phyloP scores from a whole-genome alignment of 2,113 vertebrate species.

The Tyrannus savana region DNA sequence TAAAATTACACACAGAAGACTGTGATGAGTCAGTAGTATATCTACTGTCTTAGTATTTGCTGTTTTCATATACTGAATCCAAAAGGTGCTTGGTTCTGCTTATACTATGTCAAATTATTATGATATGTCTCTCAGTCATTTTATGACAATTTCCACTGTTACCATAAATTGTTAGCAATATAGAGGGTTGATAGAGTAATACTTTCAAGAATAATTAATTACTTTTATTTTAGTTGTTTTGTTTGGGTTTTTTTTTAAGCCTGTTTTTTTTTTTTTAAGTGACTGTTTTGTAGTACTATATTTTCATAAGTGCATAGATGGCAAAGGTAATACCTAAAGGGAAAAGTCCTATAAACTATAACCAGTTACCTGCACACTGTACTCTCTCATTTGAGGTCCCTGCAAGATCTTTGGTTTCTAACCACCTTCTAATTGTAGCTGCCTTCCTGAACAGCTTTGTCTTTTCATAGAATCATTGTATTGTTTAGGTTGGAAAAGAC shows the following conservation, averaged over 20 bases:
- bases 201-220: neutral
- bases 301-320: neutral
- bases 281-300: neutral
- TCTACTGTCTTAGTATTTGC: conserved; percentile 7
- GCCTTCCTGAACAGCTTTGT: neutral
- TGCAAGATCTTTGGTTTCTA: neutral
- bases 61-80: neutral
- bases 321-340: neutral
- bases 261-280: neutral
- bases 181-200: neutral
- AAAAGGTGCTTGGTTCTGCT: conserved; percentile 7
- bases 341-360: neutral
- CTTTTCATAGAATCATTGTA: neutral
- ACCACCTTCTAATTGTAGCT: neutral
- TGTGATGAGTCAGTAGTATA: neutral
- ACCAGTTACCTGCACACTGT: neutral
- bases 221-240: neutral
- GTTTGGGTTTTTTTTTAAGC: neutral
- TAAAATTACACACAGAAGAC: neutral
- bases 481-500: neutral
- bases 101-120: neutral
- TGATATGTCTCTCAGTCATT: neutral
- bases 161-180: neutral
- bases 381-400: neutral
- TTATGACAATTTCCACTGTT: neutral